Evolutionary conservation across 2,888 invertebrate genomes (phyloP).

Genomic region (Drosophila pseudotakahashii): DNA sequence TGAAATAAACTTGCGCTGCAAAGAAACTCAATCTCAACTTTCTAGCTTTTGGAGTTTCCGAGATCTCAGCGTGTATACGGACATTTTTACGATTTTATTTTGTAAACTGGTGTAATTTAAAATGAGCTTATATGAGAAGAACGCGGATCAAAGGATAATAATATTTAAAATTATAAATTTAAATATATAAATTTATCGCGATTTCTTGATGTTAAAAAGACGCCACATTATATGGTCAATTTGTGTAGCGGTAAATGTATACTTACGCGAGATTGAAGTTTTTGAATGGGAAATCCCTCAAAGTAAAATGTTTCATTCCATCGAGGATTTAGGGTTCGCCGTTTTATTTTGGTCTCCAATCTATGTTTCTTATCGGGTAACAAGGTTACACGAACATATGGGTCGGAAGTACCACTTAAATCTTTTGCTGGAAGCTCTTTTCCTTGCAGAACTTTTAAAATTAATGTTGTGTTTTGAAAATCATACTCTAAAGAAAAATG

Average conservation of each 20-base stretch:
- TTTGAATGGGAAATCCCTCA: slow-evolving; percentile 97
- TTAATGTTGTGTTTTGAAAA: slow-evolving; percentile 96
- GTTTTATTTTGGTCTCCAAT: slow-evolving; percentile 95
- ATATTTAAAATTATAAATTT: no score
- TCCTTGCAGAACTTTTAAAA: slow-evolving; percentile 95
- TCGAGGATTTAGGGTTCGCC: slow-evolving; percentile 94
- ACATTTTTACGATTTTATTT: no score
- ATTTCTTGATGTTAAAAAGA: no score
- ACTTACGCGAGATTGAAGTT: slow-evolving; percentile 92
- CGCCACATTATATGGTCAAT: no score
- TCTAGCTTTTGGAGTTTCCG: no score
- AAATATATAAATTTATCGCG: no score
- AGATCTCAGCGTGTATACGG: no score
- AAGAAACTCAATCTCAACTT: no score
- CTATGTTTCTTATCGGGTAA: slow-evolving; percentile 96
- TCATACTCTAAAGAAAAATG: slow-evolving; percentile 97
- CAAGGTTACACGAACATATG: slow-evolving; percentile 94
- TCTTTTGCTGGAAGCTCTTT: slow-evolving; percentile 97
- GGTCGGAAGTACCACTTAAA: slow-evolving; percentile 95
- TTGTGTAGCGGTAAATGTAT: not conserved
- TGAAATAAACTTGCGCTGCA: no score
- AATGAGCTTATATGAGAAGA: no score
- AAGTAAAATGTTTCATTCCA: slow-evolving; percentile 98
- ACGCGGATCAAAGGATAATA: no score
- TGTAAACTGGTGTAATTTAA: no score